These are phyloP conservation scores for Apus apus DNA, from an alignment of 2,113 vertebrate genomes.

Conservation along the genomic window DNA sequence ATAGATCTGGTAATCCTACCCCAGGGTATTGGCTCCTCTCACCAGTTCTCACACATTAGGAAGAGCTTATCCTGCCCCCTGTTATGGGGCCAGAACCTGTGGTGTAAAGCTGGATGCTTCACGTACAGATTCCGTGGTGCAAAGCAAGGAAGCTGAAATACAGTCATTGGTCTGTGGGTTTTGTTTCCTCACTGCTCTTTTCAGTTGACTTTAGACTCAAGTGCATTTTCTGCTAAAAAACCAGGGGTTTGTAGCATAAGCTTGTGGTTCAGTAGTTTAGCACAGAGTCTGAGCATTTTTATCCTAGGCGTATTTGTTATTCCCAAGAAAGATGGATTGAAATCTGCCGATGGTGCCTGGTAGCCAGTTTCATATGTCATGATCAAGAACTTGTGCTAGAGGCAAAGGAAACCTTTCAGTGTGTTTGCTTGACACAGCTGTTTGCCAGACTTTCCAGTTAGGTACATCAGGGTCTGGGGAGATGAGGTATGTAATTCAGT, in stretches of 20 bases:
- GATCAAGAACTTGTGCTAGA: background rate
- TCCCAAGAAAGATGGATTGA: background rate
- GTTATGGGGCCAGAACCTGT: no score
- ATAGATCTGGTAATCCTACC: background rate
- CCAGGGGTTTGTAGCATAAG: background rate
- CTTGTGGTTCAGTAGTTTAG: background rate
- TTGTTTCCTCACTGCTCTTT: background rate
- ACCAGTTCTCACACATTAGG: background rate
- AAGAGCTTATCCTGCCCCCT: background rate
- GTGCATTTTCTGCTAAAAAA: background rate
- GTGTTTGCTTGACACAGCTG: background rate
- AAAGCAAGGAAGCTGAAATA: background rate
- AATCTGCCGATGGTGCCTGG: background rate
- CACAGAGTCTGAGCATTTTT: background rate
- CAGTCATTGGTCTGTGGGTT: background rate
- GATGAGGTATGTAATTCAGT: background rate
- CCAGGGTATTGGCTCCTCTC: background rate
- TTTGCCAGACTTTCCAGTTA: background rate
- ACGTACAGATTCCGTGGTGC: background rate
- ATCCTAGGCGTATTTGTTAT: background rate
- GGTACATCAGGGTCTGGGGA: rapidly evolving
- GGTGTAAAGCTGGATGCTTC: background rate
- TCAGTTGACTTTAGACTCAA: background rate
- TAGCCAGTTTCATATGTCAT: background rate
- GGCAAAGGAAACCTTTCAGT: background rate